Base-by-base conservation (phyloP, 2,797 vertebrate species). In the Schizopygopsis malacanthus region DNA sequence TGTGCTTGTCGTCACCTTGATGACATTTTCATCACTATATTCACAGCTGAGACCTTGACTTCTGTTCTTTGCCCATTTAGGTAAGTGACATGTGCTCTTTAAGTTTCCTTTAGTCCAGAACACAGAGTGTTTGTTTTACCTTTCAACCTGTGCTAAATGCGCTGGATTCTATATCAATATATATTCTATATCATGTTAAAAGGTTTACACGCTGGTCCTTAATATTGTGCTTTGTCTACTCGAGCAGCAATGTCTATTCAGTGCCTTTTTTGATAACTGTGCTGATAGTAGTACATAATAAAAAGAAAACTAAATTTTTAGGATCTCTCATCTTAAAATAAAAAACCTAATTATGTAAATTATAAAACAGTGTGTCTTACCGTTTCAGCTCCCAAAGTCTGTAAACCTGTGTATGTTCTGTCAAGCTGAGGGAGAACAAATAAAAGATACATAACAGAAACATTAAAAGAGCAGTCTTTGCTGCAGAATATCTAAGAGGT, bases 311-410 rank as follows among this genome's bases (percentile, higher is more conserved):
- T 15, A 0, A 1, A 47, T 76, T 54, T 54, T 72, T 33, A 39
- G 20, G 18, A 22, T 15, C 6, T n/a, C 75, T n/a, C 20, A 54
- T 41, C 12, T 78, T n/a, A 43, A 78, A 61, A 78, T 16, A 79
- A 78, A 78, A 56, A 37, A 7, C 3, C 12, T 12, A 54, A 37
- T 59, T 28, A 61, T 18, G 39, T 61, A 79, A 18, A 79, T 1
- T 18, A 70, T 2, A 9, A 69, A 18, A 39, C 25, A 6, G 20
- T n/a, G 41, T 82, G 86, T 92, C 96, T 91, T 95, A 99, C 98
- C 89, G 98, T 99, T 95, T 99, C 98, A 81, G 98, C 98, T 0
- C 98, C 98, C 1, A 99, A 96, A 0, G 98, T 99, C 96, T 99
- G 98, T 83, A 99, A 93, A 81, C 98, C 98, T 12, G 98, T 99